phyloP scores from a whole-genome alignment of 2,888 invertebrate genomes.

The Dryocosmus kuriphilus region DNA sequence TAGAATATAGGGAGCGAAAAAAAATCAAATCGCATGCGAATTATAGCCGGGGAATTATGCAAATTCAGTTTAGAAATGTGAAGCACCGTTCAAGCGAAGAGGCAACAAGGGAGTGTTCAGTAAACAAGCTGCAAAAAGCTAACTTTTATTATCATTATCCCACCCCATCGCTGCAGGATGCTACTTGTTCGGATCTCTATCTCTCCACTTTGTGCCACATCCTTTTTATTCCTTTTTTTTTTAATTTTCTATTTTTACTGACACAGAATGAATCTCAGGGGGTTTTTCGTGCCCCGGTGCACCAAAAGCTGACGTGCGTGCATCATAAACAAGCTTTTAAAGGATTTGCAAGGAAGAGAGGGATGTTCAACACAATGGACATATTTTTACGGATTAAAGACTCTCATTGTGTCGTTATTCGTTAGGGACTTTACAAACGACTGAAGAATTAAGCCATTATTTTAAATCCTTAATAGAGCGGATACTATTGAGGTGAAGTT shows the following conservation, averaged over 20 bases:
- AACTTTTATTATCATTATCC: slow-evolving; percentile 36
- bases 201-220: not conserved
- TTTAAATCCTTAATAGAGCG: slow-evolving; percentile 40
- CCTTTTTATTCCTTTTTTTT: slow-evolving; percentile 3
- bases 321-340: slow-evolving; percentile 68
- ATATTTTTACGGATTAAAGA: slow-evolving; percentile 70
- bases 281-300: not conserved
- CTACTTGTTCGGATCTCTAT: slow-evolving; percentile 29
- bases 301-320: slow-evolving; percentile 38
- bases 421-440: slow-evolving; percentile 29
- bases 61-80: slow-evolving; percentile 30
- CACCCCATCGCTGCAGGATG: slow-evolving; percentile 16
- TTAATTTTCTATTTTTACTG: not conserved
- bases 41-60: slow-evolving; percentile 27
- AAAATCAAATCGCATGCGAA: slow-evolving; percentile 31
- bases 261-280: slow-evolving; percentile 3
- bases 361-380: slow-evolving; percentile 21
- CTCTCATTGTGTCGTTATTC: slow-evolving; percentile 52
- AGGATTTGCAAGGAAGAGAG: slow-evolving; percentile 59
- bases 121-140: slow-evolving; percentile 25
- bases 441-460: slow-evolving; percentile 45
- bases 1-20: not conserved
- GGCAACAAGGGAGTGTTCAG: slow-evolving; percentile 13
- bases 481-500: not conserved
- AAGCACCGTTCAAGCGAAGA: not conserved